Evolutionary conservation across 1,140 invertebrate genomes (phyloP), one percentile per base, ranked within the genome.

Genomic region (Drosophila cardini): DNA sequence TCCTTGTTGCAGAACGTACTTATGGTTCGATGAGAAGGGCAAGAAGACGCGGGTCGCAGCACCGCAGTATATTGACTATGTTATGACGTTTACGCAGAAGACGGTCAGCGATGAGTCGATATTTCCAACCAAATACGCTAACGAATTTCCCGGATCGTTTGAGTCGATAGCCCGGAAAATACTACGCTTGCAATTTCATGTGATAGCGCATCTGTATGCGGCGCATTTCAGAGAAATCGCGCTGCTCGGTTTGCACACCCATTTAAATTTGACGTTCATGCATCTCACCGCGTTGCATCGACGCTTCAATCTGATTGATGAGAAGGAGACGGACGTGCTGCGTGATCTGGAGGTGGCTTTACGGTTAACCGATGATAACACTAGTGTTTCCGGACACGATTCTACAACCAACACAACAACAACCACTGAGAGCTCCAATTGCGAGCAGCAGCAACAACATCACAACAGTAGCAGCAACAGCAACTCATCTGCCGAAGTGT

Each of bases 121-220:
- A 92, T 99, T 99, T 94, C 98, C 98, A 93, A 99, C 98, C 86
- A 99, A 99, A 95, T 99, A 98, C 94, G 98, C 98, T 98, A 94
- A 95, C 64, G 97, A 98, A 93, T 99, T 99, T 94, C 98, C 98
- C 52, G 95, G 95, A 90, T 96, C 96, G 78, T 99, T 99, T 93
- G 98, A 98, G 93, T 95, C 95, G 87, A 97, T 98, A 93, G 97
- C 99, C 85, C 96, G 98, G 93, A 98, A 98, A 93, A 98, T 99
- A 92, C 95, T 98, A 93, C 96, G 97, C 92, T 95, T 98, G 93
- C 95, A 99, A 93, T 99, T 98, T 94, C 98, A 99, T 93, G 98
- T 99, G 90, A 94, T 99, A 94, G 98, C 98, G 91, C 98, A 99
- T 94, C 95, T 99, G 91, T 99, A 99, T 94, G 97, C 98, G 93